Percentiles rank a stretch among this genome's conserved stretches.
Evolutionary conservation across 2,888 invertebrate genomes (phyloP).

Genomic region (Oligia fasciuncula): DNA sequence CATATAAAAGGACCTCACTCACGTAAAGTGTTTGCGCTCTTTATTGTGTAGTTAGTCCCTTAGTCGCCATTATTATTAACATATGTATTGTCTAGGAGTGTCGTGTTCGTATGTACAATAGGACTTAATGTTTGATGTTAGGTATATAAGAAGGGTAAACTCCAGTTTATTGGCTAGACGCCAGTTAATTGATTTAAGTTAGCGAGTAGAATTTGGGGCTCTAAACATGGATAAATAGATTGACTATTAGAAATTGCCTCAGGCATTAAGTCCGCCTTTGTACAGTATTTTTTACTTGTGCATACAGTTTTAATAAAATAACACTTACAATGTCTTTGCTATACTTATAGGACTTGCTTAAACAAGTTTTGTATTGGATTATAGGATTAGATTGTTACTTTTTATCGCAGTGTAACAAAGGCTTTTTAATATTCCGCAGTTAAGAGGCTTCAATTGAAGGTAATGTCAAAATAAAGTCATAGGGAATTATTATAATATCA

Average conservation of each 20-base stretch:
- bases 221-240: background rate
- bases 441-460: constrained; percentile 59
- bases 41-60: constrained; percentile 48
- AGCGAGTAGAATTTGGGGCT: constrained; percentile 14
- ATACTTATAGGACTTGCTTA: constrained; percentile 7
- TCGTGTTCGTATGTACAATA: constrained; percentile 14
- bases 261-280: background rate
- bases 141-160: constrained; percentile 30
- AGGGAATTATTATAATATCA: constrained; percentile 15
- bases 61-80: constrained; percentile 41
- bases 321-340: background rate
- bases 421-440: constrained; percentile 41
- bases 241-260: background rate
- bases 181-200: constrained; percentile 27
- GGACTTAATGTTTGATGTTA: constrained; percentile 22
- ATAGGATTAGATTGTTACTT: constrained; percentile 52
- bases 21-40: constrained; percentile 50
- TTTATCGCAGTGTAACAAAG: constrained; percentile 27
- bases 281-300: background rate
- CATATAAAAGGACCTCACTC: constrained; percentile 57
- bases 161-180: constrained; percentile 11
- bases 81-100: constrained; percentile 51
- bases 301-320: background rate
- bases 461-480: constrained; percentile 42
- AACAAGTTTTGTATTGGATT: constrained; percentile 51